Percentiles rank a stretch among this genome's conserved stretches.
These are phyloP conservation scores for Cyanoramphus novaezelandiae DNA, from an alignment of 2,113 vertebrate genomes.

Conservation along the genomic window DNA sequence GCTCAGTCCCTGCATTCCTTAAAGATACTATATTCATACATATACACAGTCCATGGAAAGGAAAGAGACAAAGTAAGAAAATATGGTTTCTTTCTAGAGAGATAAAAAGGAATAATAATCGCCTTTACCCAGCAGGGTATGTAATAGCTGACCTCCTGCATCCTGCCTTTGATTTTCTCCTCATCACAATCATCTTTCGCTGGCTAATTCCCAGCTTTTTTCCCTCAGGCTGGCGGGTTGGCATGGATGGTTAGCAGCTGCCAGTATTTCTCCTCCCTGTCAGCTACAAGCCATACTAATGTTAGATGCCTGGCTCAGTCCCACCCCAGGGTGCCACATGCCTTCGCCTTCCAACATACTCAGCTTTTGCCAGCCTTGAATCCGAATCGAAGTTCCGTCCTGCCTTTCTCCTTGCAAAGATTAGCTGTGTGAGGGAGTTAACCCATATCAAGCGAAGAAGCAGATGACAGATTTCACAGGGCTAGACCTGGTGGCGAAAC, in stretches of 20 bases:
- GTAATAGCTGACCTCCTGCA: conserved; percentile 54
- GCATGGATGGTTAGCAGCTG: conserved; percentile 72
- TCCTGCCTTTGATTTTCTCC: conserved; percentile 70
- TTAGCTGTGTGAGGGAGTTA: neutral
- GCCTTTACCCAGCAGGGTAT: conserved; percentile 16
- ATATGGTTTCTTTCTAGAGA: conserved; percentile 27
- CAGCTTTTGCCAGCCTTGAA: conserved; percentile 50
- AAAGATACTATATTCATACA: neutral
- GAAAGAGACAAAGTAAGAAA: neutral
- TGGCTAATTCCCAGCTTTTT: conserved; percentile 68
- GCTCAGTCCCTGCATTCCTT: neutral
- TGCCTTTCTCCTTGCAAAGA: conserved; percentile 6
- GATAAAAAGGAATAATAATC: conserved; percentile 33
- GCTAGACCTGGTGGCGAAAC: neutral
- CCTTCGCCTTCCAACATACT: conserved; percentile 53
- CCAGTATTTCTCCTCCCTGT: conserved; percentile 71
- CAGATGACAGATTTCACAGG: conserved; percentile 40
- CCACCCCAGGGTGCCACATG: conserved; percentile 62
- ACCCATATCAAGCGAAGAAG: neutral
- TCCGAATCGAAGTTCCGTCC: conserved; percentile 10
- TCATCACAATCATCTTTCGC: conserved; percentile 41
- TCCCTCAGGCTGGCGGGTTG: conserved; percentile 28
- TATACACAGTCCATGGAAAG: neutral
- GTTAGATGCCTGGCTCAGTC: conserved; percentile 66
- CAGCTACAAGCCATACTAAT: conserved; percentile 59